phyloP scores from a whole-genome alignment of 1,140 invertebrate species.

The Octopus bimaculoides region DNA sequence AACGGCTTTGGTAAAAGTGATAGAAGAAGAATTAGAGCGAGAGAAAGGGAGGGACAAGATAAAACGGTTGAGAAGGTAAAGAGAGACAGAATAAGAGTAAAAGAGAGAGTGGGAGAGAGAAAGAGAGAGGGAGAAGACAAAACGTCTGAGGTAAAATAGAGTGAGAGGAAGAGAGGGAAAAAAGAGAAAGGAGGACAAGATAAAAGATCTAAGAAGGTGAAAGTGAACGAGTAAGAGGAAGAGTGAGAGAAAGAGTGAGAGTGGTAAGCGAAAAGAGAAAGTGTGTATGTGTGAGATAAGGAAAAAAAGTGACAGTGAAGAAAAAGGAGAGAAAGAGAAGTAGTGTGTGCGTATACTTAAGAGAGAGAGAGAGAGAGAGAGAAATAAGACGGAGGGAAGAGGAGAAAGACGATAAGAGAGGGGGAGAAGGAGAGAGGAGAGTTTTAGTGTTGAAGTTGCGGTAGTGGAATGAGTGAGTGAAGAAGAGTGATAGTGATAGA shows the following conservation, averaged over 20 bases:
- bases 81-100: not conserved
- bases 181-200: not conserved
- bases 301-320: not conserved
- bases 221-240: not conserved
- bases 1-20: not conserved
- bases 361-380: not conserved
- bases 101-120: not conserved
- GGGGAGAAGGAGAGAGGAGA: not conserved
- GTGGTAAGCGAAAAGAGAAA: not conserved
- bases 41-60: constrained; percentile 1
- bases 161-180: not conserved
- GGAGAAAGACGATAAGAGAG: not conserved
- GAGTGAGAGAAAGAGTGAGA: not conserved
- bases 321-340: not conserved
- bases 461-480: not conserved
- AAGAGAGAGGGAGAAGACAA: not conserved
- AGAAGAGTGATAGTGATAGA: not conserved
- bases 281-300: not conserved
- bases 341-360: not conserved
- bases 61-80: not conserved
- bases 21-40: not conserved
- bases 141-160: not conserved
- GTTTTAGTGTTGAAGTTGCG: not conserved
- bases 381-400: not conserved
- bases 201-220: not conserved